These are phyloP conservation scores for Heliconius erato DNA, from an alignment of 2,888 invertebrate species.

Conservation along the genomic window DNA sequence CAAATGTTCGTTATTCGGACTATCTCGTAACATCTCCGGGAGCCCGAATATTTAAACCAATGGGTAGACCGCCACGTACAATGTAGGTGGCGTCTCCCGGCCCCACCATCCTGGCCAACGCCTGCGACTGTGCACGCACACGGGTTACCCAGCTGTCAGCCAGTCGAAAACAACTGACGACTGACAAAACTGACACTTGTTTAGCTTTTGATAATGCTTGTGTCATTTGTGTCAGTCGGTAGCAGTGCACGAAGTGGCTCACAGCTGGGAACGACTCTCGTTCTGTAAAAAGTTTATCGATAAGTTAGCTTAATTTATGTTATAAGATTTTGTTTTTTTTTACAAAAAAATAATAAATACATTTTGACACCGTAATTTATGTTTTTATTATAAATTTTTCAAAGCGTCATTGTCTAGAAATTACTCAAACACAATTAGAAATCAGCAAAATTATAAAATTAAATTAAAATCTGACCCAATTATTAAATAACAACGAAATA, in stretches of 20 bases:
- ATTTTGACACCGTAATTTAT: conserved; percentile 3
- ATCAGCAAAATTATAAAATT: neutral
- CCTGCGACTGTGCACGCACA: conserved; percentile 85
- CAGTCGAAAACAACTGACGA: conserved; percentile 65
- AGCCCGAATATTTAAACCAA: conserved; percentile 74
- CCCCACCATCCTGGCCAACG: conserved; percentile 75
- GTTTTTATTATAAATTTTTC: conserved; percentile 50
- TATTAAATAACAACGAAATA: neutral
- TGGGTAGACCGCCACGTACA: conserved; percentile 78
- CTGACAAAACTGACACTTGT: conserved; percentile 50
- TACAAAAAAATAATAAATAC: conserved; percentile 66
- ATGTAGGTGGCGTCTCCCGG: conserved; percentile 79
- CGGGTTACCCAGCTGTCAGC: conserved; percentile 76
- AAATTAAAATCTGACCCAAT: neutral
- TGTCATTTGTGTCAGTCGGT: conserved; percentile 53
- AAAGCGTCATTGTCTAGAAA: neutral
- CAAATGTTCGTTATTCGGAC: conserved; percentile 71
- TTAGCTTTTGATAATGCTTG: conserved; percentile 48
- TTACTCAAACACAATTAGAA: neutral
- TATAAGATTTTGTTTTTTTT: conserved; percentile 78
- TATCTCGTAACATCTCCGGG: conserved; percentile 63
- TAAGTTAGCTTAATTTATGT: conserved; percentile 80
- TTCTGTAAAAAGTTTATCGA: conserved; percentile 82
- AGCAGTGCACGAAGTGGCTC: conserved; percentile 74
- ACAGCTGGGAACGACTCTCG: conserved; percentile 77